Evolutionary conservation across 2,113 vertebrate genomes (phyloP).

Genomic region (Sterrhoptilus dennistouni): DNA sequence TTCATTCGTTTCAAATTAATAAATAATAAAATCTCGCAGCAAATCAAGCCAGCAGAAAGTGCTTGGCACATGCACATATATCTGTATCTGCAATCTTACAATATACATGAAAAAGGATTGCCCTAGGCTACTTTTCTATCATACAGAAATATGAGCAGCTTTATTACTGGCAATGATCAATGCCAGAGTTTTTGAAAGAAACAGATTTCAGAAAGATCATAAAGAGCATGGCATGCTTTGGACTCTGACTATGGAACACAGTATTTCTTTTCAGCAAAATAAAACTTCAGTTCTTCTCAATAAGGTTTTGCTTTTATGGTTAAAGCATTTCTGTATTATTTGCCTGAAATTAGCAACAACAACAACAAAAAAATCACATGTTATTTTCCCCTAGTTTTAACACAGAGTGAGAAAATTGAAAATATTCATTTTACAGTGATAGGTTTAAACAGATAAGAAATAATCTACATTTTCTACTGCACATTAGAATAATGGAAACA

Average conservation of each 20-base stretch:
- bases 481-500: background rate
- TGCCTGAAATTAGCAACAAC: background rate
- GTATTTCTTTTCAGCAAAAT: background rate
- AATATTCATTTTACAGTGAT: background rate
- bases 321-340: background rate
- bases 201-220: background rate
- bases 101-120: background rate
- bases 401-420: background rate
- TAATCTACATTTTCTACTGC: background rate
- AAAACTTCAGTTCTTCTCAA: background rate
- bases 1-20: background rate
- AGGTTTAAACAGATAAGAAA: background rate
- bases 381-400: background rate
- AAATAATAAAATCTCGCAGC: background rate
- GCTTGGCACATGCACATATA: background rate
- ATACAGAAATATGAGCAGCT: background rate
- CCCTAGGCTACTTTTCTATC: background rate
- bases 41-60: background rate
- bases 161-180: background rate
- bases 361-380: background rate
- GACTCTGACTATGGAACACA: background rate
- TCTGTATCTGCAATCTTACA: background rate
- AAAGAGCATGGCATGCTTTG: background rate
- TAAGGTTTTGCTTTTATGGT: background rate
- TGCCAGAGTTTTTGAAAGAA: background rate